A percentile compares a stretch with the other conserved stretches of the same genome.
Conservation (phyloP, 2,888 invertebrate genomes). For the Trimorus sp. region DNA sequence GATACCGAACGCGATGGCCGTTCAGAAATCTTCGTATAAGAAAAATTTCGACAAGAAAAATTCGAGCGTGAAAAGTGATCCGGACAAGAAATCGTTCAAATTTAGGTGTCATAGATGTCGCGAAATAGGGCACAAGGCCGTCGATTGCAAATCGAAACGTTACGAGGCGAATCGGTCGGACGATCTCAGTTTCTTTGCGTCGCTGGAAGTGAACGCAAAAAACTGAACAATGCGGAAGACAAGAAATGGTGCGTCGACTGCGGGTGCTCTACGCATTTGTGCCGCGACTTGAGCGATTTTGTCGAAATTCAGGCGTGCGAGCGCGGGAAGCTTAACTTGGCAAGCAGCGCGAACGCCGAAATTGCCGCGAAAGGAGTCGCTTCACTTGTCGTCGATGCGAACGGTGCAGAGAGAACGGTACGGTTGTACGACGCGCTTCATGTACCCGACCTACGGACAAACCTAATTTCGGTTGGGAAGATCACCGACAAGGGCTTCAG, state of each 20-base stretch:
- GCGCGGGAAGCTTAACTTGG: constrained; percentile 47
- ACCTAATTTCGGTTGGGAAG: constrained; percentile 58
- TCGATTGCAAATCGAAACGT: no score
- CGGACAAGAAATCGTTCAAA: no score
- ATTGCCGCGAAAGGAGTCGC: constrained; percentile 34
- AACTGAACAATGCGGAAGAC: background rate
- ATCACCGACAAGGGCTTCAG: constrained; percentile 40
- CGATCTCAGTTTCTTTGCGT: no score
- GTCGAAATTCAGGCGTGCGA: constrained; percentile 7
- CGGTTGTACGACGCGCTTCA: constrained; percentile 33
- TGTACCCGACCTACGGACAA: constrained; percentile 61
- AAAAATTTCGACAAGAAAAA: no score
- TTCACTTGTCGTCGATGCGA: background rate
- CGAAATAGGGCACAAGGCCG: no score
- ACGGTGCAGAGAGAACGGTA: constrained; percentile 5
- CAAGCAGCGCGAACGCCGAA: constrained; percentile 39
- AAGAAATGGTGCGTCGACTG: constrained; percentile 8
- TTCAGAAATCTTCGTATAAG: no score
- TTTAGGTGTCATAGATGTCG: no score
- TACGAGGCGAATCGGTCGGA: no score
- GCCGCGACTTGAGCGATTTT: constrained; percentile 38
- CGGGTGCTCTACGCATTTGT: constrained; percentile 44
- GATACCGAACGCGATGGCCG: no score
- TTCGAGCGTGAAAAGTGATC: no score
- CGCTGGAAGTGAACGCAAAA: background rate